Conservation (phyloP, 2,797 vertebrate genomes). For the Falco peregrinus region DNA sequence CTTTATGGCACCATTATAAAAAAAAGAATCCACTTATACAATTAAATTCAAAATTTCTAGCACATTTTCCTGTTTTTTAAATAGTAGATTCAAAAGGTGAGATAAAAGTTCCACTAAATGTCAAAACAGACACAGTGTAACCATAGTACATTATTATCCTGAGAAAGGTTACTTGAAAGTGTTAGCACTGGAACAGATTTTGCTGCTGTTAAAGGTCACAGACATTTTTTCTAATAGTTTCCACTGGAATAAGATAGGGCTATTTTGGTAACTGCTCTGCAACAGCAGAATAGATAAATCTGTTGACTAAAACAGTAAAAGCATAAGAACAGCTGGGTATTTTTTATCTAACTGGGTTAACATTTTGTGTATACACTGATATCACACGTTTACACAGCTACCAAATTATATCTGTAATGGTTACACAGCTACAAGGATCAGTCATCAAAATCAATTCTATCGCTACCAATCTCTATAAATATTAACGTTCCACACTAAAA, state of each 20-base stretch:
- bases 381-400: slow-evolving; percentile 31
- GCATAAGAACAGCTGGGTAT: neutral
- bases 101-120: slow-evolving; percentile 2
- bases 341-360: slow-evolving; percentile 25
- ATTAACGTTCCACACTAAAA: neutral
- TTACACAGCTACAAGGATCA: slow-evolving; percentile 43
- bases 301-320: neutral
- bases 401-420: slow-evolving; percentile 25
- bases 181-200: neutral
- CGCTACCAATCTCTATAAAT: slow-evolving; percentile 1
- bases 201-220: slow-evolving; percentile 31
- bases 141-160: neutral
- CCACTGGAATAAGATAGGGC: neutral
- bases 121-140: neutral
- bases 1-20: neutral
- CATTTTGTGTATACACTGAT: neutral
- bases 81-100: neutral
- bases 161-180: slow-evolving; percentile 25
- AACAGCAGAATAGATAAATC: neutral
- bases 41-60: neutral
- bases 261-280: neutral
- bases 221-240: slow-evolving; percentile 15
- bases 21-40: neutral
- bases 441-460: slow-evolving; percentile 40
- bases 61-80: neutral